A percentile compares a stretch with the other conserved stretches of the same genome.
Conservation (phyloP, 2,113 vertebrate species). For the Odocoileus virginianus region DNA sequence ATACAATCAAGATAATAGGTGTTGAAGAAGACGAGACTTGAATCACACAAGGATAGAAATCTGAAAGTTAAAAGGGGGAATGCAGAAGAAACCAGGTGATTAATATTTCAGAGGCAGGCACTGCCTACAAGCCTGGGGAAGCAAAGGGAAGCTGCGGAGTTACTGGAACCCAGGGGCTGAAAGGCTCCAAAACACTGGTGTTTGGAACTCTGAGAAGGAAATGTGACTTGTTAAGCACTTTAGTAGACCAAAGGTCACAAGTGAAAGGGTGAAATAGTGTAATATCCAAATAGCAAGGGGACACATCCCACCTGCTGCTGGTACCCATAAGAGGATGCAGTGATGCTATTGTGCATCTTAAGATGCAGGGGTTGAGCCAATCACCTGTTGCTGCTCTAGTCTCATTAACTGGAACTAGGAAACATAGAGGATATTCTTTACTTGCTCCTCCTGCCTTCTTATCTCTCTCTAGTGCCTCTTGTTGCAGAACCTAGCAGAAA, state of each 20-base stretch:
- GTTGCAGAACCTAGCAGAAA: neutral
- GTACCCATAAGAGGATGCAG: neutral
- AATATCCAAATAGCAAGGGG: neutral
- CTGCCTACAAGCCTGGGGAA: too few relatives aligned
- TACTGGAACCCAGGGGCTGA: neutral
- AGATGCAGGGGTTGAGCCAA: neutral
- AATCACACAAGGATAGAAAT: neutral
- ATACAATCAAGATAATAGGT: neutral
- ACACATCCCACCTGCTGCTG: neutral
- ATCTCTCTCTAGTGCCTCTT: neutral
- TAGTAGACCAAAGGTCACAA: neutral
- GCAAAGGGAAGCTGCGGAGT: neutral
- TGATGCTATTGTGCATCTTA: fast-evolving
- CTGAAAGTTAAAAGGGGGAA: neutral
- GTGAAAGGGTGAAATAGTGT: neutral
- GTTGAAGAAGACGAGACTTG: neutral
- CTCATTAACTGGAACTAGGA: neutral
- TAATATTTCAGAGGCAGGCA: neutral
- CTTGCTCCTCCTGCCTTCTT: neutral
- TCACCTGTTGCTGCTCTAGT: neutral
- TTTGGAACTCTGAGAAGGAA: neutral
- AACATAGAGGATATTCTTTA: neutral
- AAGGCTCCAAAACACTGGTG: fast-evolving
- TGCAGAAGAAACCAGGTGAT: neutral
- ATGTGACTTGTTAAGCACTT: neutral